Conservation (phyloP, 2,113 vertebrate genomes). For the Agelaius tricolor region DNA sequence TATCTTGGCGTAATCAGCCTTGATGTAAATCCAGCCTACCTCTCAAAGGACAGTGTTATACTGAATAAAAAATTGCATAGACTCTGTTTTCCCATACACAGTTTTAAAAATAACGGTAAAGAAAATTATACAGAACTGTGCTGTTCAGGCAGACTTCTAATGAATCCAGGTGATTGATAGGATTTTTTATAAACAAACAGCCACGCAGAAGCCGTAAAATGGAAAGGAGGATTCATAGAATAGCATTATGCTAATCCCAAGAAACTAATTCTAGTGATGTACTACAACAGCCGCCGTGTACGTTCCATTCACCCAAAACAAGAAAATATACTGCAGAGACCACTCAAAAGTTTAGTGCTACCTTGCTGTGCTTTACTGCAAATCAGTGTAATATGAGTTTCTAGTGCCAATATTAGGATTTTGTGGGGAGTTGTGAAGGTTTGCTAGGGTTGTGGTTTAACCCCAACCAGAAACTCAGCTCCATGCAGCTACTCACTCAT, state of each 20-base stretch:
- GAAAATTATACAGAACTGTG: slow-evolving; percentile 73
- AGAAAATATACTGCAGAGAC: slow-evolving; percentile 72
- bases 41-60: slow-evolving; percentile 69
- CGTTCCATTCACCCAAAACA: slow-evolving; percentile 55
- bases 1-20: slow-evolving; percentile 68
- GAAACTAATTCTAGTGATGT: slow-evolving; percentile 78
- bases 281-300: slow-evolving; percentile 48
- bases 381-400: slow-evolving; percentile 20
- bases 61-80: slow-evolving; percentile 67
- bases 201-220: slow-evolving; percentile 72
- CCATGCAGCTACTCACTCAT: neutral
- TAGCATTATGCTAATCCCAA: slow-evolving; percentile 77
- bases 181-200: slow-evolving; percentile 76
- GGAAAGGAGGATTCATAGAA: slow-evolving; percentile 71
- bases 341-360: slow-evolving; percentile 62
- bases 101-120: slow-evolving; percentile 69
- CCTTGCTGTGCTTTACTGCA: slow-evolving; percentile 25
- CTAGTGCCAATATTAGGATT: neutral
- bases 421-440: neutral
- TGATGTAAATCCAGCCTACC: slow-evolving; percentile 71
- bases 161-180: slow-evolving; percentile 75
- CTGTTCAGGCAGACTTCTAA: slow-evolving; percentile 76
- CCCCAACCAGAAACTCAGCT: neutral
- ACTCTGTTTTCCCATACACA: slow-evolving; percentile 53
- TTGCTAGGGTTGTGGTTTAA: neutral